Conservation (phyloP, 2,888 invertebrate species). For the Melieria picta region DNA sequence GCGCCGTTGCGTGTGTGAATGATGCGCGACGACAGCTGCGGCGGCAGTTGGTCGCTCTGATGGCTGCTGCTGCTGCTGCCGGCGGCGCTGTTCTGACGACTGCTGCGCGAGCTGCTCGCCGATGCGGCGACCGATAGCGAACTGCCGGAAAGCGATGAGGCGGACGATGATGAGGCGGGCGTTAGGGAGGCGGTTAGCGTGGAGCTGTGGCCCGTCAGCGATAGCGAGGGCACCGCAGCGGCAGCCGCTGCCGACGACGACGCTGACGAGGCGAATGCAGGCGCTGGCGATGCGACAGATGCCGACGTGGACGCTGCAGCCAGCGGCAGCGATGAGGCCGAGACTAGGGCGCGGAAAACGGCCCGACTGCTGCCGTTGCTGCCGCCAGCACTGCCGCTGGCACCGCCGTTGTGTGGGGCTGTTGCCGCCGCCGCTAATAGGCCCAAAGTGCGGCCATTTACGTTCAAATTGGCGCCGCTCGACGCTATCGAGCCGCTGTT, state of each 20-base stretch:
- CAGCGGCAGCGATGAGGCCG: constrained; percentile 28
- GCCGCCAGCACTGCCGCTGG: constrained; percentile 45
- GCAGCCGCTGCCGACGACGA: constrained; percentile 40
- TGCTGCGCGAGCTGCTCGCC: constrained; percentile 40
- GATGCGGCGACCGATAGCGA: constrained; percentile 36
- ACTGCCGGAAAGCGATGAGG: constrained; percentile 35
- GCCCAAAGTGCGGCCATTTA: constrained; percentile 2
- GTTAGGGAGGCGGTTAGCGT: constrained; percentile 38
- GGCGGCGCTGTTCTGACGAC: constrained; percentile 44
- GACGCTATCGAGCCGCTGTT: constrained; percentile 36
- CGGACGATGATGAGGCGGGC: constrained; percentile 40
- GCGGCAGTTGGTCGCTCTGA: constrained; percentile 65
- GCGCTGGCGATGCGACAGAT: neutral
- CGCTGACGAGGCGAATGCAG: constrained; percentile 28
- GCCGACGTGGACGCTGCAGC: constrained; percentile 19
- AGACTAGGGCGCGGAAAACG: constrained; percentile 23
- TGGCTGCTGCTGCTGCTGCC: constrained; percentile 48
- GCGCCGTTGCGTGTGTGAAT: constrained; percentile 90
- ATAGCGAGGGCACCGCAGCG: constrained; percentile 52
- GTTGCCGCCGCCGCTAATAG: constrained; percentile 25
- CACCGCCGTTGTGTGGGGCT: constrained; percentile 34
- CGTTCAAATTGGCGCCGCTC: constrained; percentile 12
- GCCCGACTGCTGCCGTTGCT: constrained; percentile 38
- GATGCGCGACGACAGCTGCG: constrained; percentile 79
- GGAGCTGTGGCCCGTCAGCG: constrained; percentile 47